Conservation (phyloP, 2,797 vertebrate species). For the Pseudocheirus occidentalis region DNA sequence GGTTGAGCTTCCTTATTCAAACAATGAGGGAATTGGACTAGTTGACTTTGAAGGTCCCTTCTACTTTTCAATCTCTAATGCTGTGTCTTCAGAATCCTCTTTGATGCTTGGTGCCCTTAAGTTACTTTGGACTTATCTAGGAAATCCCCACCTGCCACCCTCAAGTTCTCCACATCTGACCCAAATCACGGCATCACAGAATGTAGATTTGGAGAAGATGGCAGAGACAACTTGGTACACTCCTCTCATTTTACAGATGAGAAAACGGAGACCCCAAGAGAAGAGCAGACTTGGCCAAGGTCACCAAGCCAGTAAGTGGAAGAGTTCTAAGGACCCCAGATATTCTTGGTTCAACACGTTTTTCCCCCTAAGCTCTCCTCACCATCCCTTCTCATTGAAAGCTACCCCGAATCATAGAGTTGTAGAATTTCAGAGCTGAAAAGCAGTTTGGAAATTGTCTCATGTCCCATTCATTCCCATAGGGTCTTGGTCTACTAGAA, state of each 20-base stretch:
- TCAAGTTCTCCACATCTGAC: neutral
- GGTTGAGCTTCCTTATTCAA: neutral
- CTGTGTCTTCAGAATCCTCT: neutral
- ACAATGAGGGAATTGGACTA: neutral
- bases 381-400: neutral
- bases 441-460: neutral
- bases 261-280: neutral
- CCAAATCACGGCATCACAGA: neutral
- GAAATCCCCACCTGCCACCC: neutral
- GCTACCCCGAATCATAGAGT: neutral
- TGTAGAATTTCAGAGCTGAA: neutral
- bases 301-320: neutral
- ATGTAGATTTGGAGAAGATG: neutral
- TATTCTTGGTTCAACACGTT: neutral
- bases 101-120: too few species aligned
- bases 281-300: neutral
- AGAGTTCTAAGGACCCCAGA: neutral
- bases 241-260: neutral
- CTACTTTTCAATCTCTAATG: neutral
- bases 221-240: neutral
- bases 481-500: neutral
- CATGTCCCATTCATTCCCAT: conserved; percentile 2
- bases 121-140: neutral
- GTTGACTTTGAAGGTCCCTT: neutral
- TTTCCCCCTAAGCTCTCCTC: neutral